Conservation (phyloP, 2,797 vertebrate species). For the Phoxinus dragarum region DNA sequence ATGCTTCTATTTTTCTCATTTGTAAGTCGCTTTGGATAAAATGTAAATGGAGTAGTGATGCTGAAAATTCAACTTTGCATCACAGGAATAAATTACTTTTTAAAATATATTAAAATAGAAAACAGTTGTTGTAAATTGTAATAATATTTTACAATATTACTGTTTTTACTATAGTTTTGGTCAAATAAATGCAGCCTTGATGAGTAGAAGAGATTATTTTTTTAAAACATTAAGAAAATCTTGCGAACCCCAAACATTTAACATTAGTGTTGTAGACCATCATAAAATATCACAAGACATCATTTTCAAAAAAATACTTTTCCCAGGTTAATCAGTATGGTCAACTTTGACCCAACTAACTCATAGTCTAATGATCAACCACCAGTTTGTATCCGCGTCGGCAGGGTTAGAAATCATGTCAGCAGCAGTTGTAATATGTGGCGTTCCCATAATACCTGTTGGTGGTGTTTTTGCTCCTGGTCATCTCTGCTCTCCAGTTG, state of each 20-base stretch:
- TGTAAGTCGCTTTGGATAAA: too few species aligned
- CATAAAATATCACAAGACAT: not conserved
- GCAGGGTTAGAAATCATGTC: not conserved
- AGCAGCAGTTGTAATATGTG: not conserved
- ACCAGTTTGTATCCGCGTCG: not conserved
- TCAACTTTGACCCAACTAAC: not conserved
- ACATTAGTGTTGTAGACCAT: not conserved
- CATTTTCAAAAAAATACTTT: not conserved
- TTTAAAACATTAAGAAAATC: not conserved
- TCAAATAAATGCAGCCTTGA: not conserved
- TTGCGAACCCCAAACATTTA: not conserved
- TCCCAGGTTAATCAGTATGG: not conserved
- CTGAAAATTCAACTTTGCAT: too few species aligned
- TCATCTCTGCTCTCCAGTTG: conserved; percentile 54
- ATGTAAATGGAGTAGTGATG: too few species aligned
- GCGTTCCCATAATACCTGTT: conserved; percentile 56
- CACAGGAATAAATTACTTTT: too few species aligned
- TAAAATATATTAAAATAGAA: not conserved
- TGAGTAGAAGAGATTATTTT: not conserved
- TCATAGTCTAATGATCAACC: not conserved
- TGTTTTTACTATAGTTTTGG: not conserved
- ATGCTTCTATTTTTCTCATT: too few species aligned
- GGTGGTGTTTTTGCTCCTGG: conserved; percentile 47
- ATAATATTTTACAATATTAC: not conserved
- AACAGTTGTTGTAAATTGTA: not conserved